Conservation (phyloP, 2,113 vertebrate genomes). For the Poecile atricapillus region DNA sequence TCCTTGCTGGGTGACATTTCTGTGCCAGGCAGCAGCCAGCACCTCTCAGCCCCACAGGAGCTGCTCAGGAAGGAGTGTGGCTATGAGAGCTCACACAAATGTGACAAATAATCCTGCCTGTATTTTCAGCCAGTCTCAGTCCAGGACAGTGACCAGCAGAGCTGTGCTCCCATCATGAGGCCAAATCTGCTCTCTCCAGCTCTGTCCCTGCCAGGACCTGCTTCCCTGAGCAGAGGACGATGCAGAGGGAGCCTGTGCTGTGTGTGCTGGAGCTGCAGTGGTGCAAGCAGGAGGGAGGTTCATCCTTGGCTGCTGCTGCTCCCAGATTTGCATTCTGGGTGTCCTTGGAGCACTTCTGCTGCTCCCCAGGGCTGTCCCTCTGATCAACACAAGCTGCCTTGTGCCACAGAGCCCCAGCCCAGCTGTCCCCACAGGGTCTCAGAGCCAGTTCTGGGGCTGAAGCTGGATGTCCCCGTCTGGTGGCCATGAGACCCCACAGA, state of each 20-base stretch:
- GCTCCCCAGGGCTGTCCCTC: background rate
- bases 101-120: background rate
- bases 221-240: fast-evolving
- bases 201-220: background rate
- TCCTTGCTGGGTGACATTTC: background rate
- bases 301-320: background rate
- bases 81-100: fast-evolving
- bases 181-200: background rate
- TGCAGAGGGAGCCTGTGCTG: background rate
- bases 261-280: background rate
- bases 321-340: background rate
- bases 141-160: background rate
- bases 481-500: fast-evolving
- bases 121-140: background rate
- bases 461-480: fast-evolving
- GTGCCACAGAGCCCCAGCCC: background rate
- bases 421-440: background rate
- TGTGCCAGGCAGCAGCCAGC: background rate
- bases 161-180: background rate
- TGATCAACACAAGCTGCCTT: background rate
- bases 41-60: background rate
- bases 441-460: background rate
- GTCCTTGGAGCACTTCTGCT: background rate
- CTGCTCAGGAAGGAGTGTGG: background rate
- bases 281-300: background rate